These are phyloP conservation scores for Oncorhynchus tshawytscha DNA, from an alignment of 2,113 vertebrate species.

Conservation along the genomic window DNA sequence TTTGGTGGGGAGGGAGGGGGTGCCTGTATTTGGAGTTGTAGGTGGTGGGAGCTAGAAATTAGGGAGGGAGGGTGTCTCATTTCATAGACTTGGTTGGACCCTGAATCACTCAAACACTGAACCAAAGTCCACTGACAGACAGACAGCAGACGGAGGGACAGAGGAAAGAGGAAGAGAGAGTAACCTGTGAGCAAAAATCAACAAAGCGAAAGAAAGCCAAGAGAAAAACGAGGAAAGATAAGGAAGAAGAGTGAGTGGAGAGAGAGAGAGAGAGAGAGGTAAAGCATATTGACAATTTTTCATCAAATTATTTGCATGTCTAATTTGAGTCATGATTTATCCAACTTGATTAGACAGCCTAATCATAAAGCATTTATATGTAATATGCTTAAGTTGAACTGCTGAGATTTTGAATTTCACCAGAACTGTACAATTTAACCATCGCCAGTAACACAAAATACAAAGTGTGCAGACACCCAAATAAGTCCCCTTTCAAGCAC, in stretches of 20 bases:
- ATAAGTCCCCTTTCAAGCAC: no score
- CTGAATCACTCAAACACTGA: slow-evolving; percentile 33
- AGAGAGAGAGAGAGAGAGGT: slow-evolving; percentile 56
- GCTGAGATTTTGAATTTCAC: no score
- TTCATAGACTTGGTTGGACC: slow-evolving; percentile 49
- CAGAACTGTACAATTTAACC: no score
- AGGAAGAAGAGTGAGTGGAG: slow-evolving; percentile 27
- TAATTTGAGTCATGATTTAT: neutral
- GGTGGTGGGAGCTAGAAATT: slow-evolving; percentile 42
- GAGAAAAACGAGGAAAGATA: slow-evolving; percentile 24
- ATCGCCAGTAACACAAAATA: no score
- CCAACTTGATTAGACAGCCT: neutral
- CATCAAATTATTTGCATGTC: slow-evolving; percentile 9
- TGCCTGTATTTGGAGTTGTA: slow-evolving; percentile 74
- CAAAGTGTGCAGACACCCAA: no score
- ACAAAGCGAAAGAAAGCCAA: slow-evolving; percentile 32
- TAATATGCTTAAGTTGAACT: no score
- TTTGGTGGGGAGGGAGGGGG: slow-evolving; percentile 57
- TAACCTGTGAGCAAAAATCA: slow-evolving; percentile 30
- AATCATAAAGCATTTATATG: no score
- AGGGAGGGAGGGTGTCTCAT: slow-evolving; percentile 30
- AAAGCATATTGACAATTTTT: slow-evolving; percentile 29
- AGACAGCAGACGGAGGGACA: slow-evolving; percentile 48
- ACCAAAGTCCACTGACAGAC: slow-evolving; percentile 57
- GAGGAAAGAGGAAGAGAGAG: slow-evolving; percentile 37